A percentile compares a stretch with the other conserved stretches of the same genome.
These are phyloP conservation scores for Gymnothorax javanicus DNA, from an alignment of 2,797 vertebrate genomes.

Conservation along the genomic window DNA sequence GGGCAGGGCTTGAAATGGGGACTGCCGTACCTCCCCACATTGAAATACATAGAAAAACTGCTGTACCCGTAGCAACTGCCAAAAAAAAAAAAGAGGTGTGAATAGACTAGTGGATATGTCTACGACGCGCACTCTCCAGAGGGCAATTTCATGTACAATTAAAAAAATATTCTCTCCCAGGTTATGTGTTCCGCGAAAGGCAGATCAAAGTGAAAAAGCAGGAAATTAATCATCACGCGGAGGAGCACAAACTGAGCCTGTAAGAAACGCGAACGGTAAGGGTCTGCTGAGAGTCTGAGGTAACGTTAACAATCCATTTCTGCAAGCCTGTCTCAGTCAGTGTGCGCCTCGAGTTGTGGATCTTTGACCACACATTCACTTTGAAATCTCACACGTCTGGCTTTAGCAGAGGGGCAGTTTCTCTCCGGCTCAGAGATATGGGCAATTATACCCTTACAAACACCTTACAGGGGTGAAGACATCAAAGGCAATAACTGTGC, in stretches of 20 bases:
- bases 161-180: background rate
- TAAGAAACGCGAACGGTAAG: background rate
- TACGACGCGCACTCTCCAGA: conserved; percentile 31
- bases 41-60: too few species aligned
- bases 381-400: background rate
- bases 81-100: conserved; percentile 5
- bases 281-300: background rate
- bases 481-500: background rate
- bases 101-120: conserved; percentile 46
- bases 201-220: background rate
- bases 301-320: background rate
- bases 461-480: background rate
- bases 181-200: background rate
- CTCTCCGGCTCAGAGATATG: background rate
- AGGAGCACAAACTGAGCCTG: too few species aligned
- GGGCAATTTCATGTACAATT: background rate
- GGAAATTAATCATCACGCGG: background rate
- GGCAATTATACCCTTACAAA: background rate
- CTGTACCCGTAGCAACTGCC: too few species aligned
- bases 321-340: background rate
- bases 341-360: background rate
- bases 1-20: too few species aligned
- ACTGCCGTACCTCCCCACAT: too few species aligned
- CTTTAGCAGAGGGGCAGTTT: background rate
- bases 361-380: background rate